A percentile compares a stretch with the other conserved stretches of the same genome.
Evolutionary conservation across 2,888 invertebrate genomes (phyloP).

Genomic region (Caenorhabditis sp.): DNA sequence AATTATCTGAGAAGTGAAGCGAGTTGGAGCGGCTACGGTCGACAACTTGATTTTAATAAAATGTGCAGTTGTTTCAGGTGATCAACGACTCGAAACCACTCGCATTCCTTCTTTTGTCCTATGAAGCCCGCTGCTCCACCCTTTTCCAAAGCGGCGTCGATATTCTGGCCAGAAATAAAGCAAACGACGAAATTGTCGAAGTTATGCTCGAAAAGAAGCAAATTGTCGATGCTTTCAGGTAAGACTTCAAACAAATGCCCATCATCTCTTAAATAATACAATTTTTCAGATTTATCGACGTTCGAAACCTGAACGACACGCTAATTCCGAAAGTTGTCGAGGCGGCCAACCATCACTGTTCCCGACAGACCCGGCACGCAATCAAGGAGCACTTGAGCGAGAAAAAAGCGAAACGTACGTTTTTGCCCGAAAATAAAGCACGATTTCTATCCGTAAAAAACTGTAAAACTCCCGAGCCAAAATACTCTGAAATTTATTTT

Average conservation of each 20-base stretch:
- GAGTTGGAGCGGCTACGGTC: no score
- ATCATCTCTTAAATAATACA: not conserved
- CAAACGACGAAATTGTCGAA: slow-evolving; percentile 63
- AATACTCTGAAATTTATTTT: not conserved
- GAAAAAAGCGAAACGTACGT: slow-evolving; percentile 43
- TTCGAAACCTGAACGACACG: slow-evolving; percentile 41
- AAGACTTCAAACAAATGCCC: not conserved
- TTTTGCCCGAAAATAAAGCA: not conserved
- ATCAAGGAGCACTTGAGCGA: slow-evolving; percentile 54
- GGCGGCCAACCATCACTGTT: slow-evolving; percentile 37
- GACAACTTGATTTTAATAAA: no score
- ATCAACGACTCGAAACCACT: slow-evolving; percentile 67
- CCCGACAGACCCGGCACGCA: slow-evolving; percentile 41
- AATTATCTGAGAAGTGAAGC: no score
- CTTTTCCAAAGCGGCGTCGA: slow-evolving; percentile 65
- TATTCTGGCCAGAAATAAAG: slow-evolving; percentile 63
- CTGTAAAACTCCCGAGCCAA: no score
- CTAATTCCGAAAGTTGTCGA: slow-evolving; percentile 56
- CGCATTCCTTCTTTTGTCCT: slow-evolving; percentile 65
- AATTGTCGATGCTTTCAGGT: slow-evolving; percentile 54
- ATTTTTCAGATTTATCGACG: slow-evolving; percentile 45
- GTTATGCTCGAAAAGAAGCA: slow-evolving; percentile 61
- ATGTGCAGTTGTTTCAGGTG: slow-evolving; percentile 47
- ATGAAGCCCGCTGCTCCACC: slow-evolving; percentile 66
- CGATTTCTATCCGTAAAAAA: not conserved